Evolutionary conservation across 2,888 invertebrate species (phyloP), one percentile per base, ranked within the genome.

Genomic region (Lysandra bellargus): DNA sequence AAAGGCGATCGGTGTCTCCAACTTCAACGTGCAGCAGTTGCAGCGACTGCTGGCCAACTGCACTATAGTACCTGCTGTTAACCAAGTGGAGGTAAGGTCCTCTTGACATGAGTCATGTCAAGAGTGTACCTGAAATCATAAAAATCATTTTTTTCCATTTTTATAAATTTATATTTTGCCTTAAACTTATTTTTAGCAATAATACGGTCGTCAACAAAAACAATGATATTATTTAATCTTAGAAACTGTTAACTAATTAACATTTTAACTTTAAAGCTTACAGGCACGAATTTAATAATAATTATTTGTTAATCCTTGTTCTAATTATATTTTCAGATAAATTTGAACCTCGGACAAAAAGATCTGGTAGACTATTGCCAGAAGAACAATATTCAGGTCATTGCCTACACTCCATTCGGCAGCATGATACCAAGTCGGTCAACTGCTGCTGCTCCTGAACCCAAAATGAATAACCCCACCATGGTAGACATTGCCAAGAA

Each of bases 1-100:
- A 0, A 96, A 95, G 84, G 95, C 96, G 79, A 97, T 98, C 80
- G 98, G 98, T 0, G 89, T 98, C 0, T 97, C 97, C 78, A 98
- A 98, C 91, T 98, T 98, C 89, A 98, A 96, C 85, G 91, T 95
- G 23, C 91, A 96, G 5, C 98, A 98, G 87, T 90, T 98, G 80
- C 94, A 95, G 81, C 92, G 96, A 3, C 84, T 98, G 3, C 82
- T 97, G 17, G 92, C 94, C 1, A 92, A 95, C 81, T 95, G 96
- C 78, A 92, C 90, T 78, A 95, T 96, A 5, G 93, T 93, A 69
- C 97, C 97, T 0, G 96, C 91, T 0, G 90, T 89, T 7, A 96
- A 96, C 85, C 97, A 95, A 82, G 81, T 95, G 64, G 94, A 95
- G 89, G 94, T 94, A 80, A 37, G 33, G 2, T 49, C 49, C 49